Percentiles rank a stretch among this genome's conserved stretches.
Conservation (phyloP, 2,797 vertebrate genomes). For the Borostomias antarcticus region DNA sequence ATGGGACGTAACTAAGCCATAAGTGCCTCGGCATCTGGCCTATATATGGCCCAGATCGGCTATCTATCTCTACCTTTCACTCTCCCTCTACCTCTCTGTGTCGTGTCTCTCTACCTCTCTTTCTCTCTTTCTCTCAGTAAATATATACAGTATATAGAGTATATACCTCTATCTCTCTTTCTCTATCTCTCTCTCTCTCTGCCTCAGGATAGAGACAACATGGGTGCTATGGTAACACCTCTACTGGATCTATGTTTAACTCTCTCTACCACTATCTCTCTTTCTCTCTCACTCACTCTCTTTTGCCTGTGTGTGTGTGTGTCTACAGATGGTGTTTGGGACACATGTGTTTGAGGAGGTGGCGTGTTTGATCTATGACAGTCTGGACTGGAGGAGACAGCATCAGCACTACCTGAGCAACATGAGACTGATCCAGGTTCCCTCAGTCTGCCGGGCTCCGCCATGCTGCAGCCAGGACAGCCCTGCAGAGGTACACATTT, state of each 20-base stretch:
- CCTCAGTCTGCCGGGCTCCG: conserved; percentile 53
- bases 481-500: conserved; percentile 53
- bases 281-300: background rate
- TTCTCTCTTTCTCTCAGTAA: background rate
- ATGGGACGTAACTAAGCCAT: no score
- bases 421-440: conserved; percentile 75
- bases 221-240: no score
- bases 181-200: conserved; percentile 13
- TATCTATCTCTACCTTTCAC: background rate
- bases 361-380: conserved; percentile 86
- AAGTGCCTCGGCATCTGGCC: no score
- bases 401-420: conserved; percentile 82
- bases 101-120: background rate
- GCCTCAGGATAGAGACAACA: no score
- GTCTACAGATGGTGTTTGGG: conserved; percentile 77
- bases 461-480: conserved; percentile 20
- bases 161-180: background rate
- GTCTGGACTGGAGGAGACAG: conserved; percentile 85
- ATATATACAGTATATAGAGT: no score
- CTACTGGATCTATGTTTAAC: no score
- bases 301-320: conserved; percentile 29
- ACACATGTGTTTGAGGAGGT: conserved; percentile 82
- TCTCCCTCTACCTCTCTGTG: background rate
- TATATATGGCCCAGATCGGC: no score
- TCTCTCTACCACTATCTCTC: no score